A percentile compares a stretch with the other conserved stretches of the same genome.
These are phyloP conservation scores for Paraplagusia blochii DNA, from an alignment of 2,113 vertebrate genomes.

Conservation along the genomic window DNA sequence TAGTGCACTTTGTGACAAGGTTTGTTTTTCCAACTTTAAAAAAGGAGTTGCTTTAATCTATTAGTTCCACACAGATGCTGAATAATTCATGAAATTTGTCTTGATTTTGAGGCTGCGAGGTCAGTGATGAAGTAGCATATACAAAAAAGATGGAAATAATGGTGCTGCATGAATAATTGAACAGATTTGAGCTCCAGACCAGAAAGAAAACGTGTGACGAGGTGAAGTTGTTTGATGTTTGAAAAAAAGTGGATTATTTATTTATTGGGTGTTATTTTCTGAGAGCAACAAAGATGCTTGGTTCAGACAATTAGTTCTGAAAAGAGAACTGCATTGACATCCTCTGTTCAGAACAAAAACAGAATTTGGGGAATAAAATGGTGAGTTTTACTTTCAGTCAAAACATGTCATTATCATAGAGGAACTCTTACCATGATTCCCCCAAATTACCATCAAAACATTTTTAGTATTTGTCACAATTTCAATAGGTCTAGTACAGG, in stretches of 20 bases:
- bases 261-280: constrained; percentile 44
- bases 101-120: constrained; percentile 10
- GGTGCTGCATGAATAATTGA: constrained; percentile 45
- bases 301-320: constrained; percentile 29
- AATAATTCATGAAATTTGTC: constrained; percentile 44
- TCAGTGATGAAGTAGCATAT: constrained; percentile 13
- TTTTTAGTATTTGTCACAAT: no score
- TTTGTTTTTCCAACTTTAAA: constrained; percentile 11
- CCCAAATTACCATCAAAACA: no score
- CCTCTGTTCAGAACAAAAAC: not conserved
- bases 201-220: constrained; percentile 18
- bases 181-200: constrained; percentile 33
- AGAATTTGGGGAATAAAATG: no score
- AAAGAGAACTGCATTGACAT: not conserved
- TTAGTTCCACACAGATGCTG: constrained; percentile 6
- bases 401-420: no score
- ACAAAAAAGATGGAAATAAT: not conserved
- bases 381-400: no score
- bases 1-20: constrained; percentile 18
- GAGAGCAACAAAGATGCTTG: not conserved
- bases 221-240: constrained; percentile 34
- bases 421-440: no score
- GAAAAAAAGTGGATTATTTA: constrained; percentile 30
- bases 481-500: no score
- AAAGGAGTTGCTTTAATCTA: constrained; percentile 11